phyloP scores from a whole-genome alignment of 53 echinoderm and acorn worm species.

The Hippasteria phrygiana region DNA sequence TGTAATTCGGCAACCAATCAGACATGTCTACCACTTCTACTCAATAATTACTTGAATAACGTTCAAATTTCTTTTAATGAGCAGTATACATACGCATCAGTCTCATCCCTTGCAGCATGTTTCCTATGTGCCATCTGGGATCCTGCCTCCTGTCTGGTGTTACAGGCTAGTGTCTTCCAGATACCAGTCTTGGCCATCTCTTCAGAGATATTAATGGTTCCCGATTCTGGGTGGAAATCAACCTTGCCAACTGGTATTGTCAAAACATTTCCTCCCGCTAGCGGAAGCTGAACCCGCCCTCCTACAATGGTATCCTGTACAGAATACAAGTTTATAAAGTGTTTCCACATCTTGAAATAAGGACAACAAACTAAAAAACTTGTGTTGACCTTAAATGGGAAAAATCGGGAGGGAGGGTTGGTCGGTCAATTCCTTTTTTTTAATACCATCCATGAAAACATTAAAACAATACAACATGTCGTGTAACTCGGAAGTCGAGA shows the following conservation, averaged over 20 bases:
- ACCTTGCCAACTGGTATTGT: conserved; percentile 97
- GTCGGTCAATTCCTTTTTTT: too few species aligned
- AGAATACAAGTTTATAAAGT: neutral
- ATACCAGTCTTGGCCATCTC: conserved; percentile 93
- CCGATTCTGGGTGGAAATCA: conserved; percentile 80
- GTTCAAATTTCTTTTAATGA: neutral
- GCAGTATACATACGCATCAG: conserved; percentile 45
- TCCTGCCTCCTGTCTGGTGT: conserved; percentile 1
- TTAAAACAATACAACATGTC: too few species aligned
- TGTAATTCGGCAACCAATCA: too few species aligned
- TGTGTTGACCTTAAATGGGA: too few species aligned
- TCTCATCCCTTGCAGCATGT: conserved; percentile 22
- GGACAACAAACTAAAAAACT: too few species aligned
- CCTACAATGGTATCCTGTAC: conserved; percentile 62
- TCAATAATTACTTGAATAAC: neutral
- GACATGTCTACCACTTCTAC: too few species aligned
- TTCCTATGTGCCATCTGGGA: neutral
- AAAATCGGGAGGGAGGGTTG: too few species aligned
- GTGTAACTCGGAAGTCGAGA: too few species aligned
- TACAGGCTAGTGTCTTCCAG: conserved; percentile 58
- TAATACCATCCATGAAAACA: too few species aligned
- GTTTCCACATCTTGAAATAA: too few species aligned
- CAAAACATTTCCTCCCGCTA: conserved; percentile 90
- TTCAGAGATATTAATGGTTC: conserved; percentile 90
- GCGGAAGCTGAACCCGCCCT: conserved; percentile 89